phyloP scores from a whole-genome alignment of 2,113 vertebrate genomes.

The Siphamia tubifer region DNA sequence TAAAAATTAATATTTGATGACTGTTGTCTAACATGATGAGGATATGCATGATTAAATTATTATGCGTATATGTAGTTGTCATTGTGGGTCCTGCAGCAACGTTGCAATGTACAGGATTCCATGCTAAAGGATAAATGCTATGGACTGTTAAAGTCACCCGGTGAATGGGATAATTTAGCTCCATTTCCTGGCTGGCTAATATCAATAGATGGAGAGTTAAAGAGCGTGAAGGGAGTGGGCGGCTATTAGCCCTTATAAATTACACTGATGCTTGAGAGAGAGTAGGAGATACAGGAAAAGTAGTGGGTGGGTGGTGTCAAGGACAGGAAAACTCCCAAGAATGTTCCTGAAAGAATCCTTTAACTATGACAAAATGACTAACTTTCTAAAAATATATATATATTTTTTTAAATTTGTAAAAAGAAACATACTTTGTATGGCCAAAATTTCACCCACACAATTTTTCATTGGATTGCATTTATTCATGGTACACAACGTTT shows the following conservation, averaged over 20 bases:
- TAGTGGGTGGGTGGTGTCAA: slow-evolving; percentile 16
- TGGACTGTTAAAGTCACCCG: slow-evolving; percentile 48
- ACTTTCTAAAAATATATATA: neutral
- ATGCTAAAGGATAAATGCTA: slow-evolving; percentile 44
- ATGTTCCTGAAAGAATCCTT: slow-evolving; percentile 10
- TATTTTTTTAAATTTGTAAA: no score
- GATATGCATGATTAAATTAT: slow-evolving; percentile 5
- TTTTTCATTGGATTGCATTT: no score
- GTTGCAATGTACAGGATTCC: neutral
- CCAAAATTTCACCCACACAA: no score
- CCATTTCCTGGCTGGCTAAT: slow-evolving; percentile 59
- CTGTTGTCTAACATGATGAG: neutral
- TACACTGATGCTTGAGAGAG: slow-evolving; percentile 26
- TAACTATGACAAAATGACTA: neutral
- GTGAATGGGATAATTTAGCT: slow-evolving; percentile 66
- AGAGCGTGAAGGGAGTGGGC: slow-evolving; percentile 49
- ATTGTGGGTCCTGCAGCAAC: neutral
- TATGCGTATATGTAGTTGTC: neutral
- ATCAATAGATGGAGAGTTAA: slow-evolving; percentile 62
- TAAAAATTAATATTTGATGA: neutral
- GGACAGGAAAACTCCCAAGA: slow-evolving; percentile 20
- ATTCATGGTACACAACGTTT: no score
- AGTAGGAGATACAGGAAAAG: slow-evolving; percentile 7
- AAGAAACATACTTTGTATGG: no score
- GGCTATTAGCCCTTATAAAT: slow-evolving; percentile 56